Base-by-base conservation (phyloP, 2,888 invertebrate species). In the Aphodius granarius region DNA sequence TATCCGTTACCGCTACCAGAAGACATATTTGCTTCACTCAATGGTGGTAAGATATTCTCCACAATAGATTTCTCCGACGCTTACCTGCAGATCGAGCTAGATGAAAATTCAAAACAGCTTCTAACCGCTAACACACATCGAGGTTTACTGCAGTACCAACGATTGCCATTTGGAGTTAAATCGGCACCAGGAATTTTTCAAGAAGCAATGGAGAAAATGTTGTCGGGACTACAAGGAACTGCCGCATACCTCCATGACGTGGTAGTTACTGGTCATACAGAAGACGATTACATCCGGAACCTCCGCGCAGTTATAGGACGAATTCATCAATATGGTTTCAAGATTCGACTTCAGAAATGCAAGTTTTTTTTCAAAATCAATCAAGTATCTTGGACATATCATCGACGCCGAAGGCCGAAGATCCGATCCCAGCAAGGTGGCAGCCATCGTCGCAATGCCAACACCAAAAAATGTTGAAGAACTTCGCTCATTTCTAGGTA, bases 101-200 rank as follows among this genome's bases (percentile, higher is more conserved):
- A 73, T 70, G 73, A 76, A 21, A 63, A 71, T n/a, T 71, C 73
- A 71, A 43, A 73, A 71, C 62, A 64, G 70, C 18, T 74, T 17
- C 23, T 19, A 23, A 63, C 65, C 17, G 62, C 73, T 5, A 68
- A 22, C 22, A 82, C 82, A 16, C 82, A 81, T 66, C 80, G 83
- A 21, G 80, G 81, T 0, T 81, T 83, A 71, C 23, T 23, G 6
- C 23, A 23, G 23, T 23, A 23, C 23, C 66, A 66, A 66, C 18
- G 66, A 3, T 20, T 66, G 3, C 0, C 2, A 3, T 66, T 66
- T 66, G 66, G 5, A n/a, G 66, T 66, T 16, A 66, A 66, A 66
- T 19, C 19, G 18, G 3, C 66, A 13, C 66, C 66, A 66, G 66
- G 66, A 19, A 66, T 66, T 66, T 66, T 66, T n/a, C 66, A 66